Evolutionary conservation across 1,140 invertebrate genomes (phyloP).

Genomic region (Diprion similis): DNA sequence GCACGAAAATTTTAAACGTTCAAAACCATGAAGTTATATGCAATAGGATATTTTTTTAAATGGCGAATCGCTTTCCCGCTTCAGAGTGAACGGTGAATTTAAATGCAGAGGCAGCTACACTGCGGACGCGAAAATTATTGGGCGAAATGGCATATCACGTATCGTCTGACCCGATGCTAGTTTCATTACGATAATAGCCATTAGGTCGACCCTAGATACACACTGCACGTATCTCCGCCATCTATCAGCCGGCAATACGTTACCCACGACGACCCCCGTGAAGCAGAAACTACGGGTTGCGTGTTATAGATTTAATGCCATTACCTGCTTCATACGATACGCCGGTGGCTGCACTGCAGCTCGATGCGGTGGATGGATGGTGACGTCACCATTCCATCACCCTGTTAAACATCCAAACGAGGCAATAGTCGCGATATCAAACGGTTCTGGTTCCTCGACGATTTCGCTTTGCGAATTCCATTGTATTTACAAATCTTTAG

Average conservation of each 20-base stretch:
- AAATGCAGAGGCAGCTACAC: constrained; percentile 29
- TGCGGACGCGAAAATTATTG: constrained; percentile 31
- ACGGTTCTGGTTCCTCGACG: not conserved
- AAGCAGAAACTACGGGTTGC: constrained; percentile 29
- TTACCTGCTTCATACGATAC: constrained; percentile 35
- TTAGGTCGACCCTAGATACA: not conserved
- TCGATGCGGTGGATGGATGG: constrained; percentile 38
- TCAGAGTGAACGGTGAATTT: not conserved
- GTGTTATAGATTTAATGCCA: constrained; percentile 33
- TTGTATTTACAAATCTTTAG: too few relatives aligned
- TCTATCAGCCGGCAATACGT: constrained; percentile 27
- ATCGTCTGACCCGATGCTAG: not conserved
- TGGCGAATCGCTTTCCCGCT: constrained; percentile 37
- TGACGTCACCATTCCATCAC: constrained; percentile 40
- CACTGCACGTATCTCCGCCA: not conserved
- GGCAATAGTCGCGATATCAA: not conserved
- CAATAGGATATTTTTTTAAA: constrained; percentile 39
- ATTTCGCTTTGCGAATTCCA: too few relatives aligned
- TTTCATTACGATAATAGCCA: constrained; percentile 13
- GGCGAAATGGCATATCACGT: not conserved
- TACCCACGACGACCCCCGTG: constrained; percentile 16
- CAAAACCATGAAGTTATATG: not conserved
- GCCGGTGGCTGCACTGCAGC: constrained; percentile 26
- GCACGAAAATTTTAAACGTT: too few relatives aligned
- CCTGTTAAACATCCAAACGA: constrained; percentile 9